Conservation (phyloP, 2,797 vertebrate species). For the Macropus fuliginosus region DNA sequence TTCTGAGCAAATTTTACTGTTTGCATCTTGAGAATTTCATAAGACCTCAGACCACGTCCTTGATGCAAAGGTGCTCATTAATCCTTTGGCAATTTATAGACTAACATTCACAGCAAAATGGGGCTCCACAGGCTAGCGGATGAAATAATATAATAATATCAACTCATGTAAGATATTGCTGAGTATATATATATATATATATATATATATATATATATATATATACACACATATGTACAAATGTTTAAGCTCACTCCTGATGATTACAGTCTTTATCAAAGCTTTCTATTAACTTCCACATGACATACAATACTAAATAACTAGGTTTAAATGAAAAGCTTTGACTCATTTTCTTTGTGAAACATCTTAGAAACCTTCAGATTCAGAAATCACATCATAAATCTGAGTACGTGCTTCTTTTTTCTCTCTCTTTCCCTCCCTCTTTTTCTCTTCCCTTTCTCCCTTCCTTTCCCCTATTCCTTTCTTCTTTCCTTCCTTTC, state of each 20-base stretch:
- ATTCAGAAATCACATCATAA: neutral
- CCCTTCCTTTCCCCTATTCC: neutral
- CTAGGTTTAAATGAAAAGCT: conserved; percentile 1
- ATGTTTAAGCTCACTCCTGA: neutral
- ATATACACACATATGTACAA: neutral
- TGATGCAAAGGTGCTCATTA: conserved; percentile 53
- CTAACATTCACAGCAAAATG: neutral
- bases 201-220: too few species aligned
- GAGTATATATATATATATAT: neutral
- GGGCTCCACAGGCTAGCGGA: neutral
- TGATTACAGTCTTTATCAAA: neutral
- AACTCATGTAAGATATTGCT: neutral
- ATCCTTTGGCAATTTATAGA: conserved; percentile 37
- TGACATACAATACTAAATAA: neutral
- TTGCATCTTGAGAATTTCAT: conserved; percentile 46
- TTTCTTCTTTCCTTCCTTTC: conserved; percentile 28
- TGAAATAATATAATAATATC: neutral
- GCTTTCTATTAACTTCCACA: conserved; percentile 18
- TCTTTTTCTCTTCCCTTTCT: neutral
- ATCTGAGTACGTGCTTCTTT: neutral
- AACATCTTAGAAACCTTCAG: neutral
- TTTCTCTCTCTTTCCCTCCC: neutral
- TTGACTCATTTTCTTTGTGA: neutral
- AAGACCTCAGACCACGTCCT: conserved; percentile 32
- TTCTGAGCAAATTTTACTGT: conserved; percentile 49